Conservation (phyloP, 2,113 vertebrate genomes). For the Xenotilapia leptura region DNA sequence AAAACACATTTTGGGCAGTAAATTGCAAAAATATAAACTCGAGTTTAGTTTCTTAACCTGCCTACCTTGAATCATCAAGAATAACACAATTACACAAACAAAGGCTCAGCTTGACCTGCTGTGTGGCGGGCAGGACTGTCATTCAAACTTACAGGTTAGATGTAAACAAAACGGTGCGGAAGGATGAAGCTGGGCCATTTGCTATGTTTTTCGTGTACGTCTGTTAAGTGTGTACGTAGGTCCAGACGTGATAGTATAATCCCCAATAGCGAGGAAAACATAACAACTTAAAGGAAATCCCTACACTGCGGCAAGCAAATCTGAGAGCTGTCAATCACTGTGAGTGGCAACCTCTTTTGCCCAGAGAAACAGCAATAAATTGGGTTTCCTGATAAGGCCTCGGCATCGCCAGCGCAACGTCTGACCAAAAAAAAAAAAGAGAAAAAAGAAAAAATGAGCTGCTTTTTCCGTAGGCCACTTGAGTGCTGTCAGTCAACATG, state of each 20-base stretch:
- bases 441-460: slow-evolving; percentile 44
- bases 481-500: slow-evolving; percentile 75
- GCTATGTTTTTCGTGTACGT: background rate
- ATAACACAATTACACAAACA: slow-evolving; percentile 34
- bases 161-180: background rate
- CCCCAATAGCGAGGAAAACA: slow-evolving; percentile 21
- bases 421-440: slow-evolving; percentile 30
- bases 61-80: background rate
- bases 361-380: slow-evolving; percentile 66
- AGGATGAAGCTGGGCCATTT: background rate
- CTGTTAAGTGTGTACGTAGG: background rate
- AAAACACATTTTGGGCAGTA: background rate
- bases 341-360: slow-evolving; percentile 66
- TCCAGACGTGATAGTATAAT: slow-evolving; percentile 12
- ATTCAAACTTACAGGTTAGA: slow-evolving; percentile 38
- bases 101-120: slow-evolving; percentile 4
- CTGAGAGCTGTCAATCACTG: slow-evolving; percentile 72
- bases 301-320: slow-evolving; percentile 45
- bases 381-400: slow-evolving; percentile 70
- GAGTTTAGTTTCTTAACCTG: background rate
- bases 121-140: background rate
- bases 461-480: slow-evolving; percentile 68
- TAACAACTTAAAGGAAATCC: slow-evolving; percentile 63
- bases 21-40: background rate
- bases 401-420: slow-evolving; percentile 41